Base-by-base conservation (phyloP, 2,888 invertebrate genomes). In the Noctua fimbriata region DNA sequence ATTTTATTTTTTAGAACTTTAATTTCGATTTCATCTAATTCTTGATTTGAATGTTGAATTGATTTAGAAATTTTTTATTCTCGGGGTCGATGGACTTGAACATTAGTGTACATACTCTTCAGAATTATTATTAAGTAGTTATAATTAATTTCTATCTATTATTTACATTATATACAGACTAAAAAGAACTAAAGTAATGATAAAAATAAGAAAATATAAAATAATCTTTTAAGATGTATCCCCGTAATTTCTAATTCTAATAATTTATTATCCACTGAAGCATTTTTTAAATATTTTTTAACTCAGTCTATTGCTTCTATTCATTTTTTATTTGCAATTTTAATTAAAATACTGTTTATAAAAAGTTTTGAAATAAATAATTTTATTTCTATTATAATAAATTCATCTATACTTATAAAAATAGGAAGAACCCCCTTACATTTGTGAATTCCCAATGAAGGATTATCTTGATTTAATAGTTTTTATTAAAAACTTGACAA, bases 11-110 rank as follows among this genome's bases (percentile, higher is more conserved):
- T 97, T 88, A 96, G 97, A 82, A 94, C 94, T 72, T 87, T 95
- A 92, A 94, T 94, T 88, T 93, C 95, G 55, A 94, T 95, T 88
- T 94, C 95, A 0, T 91, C 94, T 18, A 95, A 95, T 82, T 95
- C 95, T 47, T 95, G 95, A 92, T 91, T 95, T 91, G 95, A 95
- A 0, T 94, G 95, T 92, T 97, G 97, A 97, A 97, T 97, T 94
- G 97, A 97, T 0, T 93, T 97, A 96, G 97, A 97, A 97, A 97
- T 97, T n/a, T n/a, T n/a, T n/a, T n/a, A n/a, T n/a, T n/a, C n/a
- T n/a, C n/a, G n/a, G n/a, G n/a, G n/a, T n/a, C n/a, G n/a, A n/a
- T n/a, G n/a, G n/a, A n/a, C n/a, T n/a, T n/a, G n/a, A n/a, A n/a
- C n/a, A n/a, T n/a, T n/a, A n/a, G n/a, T n/a, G n/a, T n/a, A n/a